Percentiles rank a stretch among this genome's conserved stretches.
Conservation (phyloP, 2,888 invertebrate genomes). For the Agriopis leucophaearia region DNA sequence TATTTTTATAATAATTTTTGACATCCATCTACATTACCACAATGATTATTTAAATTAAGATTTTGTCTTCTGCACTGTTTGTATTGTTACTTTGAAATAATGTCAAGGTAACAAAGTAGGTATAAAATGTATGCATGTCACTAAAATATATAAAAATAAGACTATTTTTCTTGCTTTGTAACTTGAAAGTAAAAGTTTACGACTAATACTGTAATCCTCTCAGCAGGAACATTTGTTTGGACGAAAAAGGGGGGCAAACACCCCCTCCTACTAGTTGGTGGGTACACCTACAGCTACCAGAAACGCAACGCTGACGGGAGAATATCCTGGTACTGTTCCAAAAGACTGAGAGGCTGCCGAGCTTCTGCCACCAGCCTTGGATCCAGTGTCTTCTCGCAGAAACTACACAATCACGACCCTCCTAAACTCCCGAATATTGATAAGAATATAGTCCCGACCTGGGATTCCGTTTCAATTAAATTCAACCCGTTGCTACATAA, state of each 20-base stretch:
- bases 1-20: no score
- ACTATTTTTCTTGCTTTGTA: no score
- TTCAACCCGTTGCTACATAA: conserved; percentile 50
- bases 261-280: conserved; percentile 71
- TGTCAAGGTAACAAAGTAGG: no score
- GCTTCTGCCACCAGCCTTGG: conserved; percentile 76
- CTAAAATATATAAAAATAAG: no score
- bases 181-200: neutral
- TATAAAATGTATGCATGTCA: no score
- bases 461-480: no score
- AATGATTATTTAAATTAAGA: no score
- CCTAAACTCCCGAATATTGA: conserved; percentile 47
- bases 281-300: conserved; percentile 80
- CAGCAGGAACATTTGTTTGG: conserved; percentile 75
- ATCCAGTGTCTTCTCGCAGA: conserved; percentile 59
- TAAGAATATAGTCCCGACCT: neutral
- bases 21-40: no score
- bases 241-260: conserved; percentile 79
- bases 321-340: conserved; percentile 80
- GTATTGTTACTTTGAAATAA: no score
- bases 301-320: conserved; percentile 78
- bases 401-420: conserved; percentile 73
- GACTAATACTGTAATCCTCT: conserved; percentile 27
- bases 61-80: no score
- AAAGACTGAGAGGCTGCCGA: conserved; percentile 76